phyloP scores from a whole-genome alignment of 2,113 vertebrate species.

The Donacobius atricapilla region DNA sequence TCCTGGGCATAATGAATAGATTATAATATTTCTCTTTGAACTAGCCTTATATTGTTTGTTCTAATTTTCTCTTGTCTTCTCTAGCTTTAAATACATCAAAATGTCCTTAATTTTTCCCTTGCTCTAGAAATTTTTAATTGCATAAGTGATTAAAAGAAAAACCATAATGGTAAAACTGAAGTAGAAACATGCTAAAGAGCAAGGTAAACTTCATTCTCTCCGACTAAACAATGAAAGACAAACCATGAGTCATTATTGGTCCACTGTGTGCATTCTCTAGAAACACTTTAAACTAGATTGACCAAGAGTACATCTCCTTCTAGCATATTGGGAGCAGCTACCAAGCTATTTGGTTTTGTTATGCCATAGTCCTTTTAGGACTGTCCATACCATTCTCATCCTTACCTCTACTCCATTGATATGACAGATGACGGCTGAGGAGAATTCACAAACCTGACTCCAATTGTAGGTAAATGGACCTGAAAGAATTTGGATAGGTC shows the following conservation, averaged over 20 bases:
- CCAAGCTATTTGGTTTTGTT: not conserved
- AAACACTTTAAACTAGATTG: not conserved
- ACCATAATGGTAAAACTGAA: not conserved
- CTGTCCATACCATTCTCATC: not conserved
- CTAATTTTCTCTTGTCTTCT: not conserved
- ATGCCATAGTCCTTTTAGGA: not conserved
- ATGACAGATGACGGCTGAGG: not conserved
- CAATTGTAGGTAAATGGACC: not conserved
- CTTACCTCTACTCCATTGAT: not conserved
- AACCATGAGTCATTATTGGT: not conserved
- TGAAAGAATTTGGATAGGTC: not conserved
- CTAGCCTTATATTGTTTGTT: not conserved
- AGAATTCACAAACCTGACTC: not conserved
- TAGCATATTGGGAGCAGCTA: not conserved
- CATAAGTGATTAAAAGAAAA: not conserved
- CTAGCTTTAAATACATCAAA: not conserved
- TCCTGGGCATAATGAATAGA: not conserved
- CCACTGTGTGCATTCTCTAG: not conserved
- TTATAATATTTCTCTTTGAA: not conserved
- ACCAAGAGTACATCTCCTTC: not conserved
- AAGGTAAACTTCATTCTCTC: not conserved
- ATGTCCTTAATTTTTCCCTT: not conserved
- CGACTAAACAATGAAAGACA: not conserved
- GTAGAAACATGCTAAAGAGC: not conserved
- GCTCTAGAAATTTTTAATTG: not conserved